Percentiles rank a stretch among this genome's conserved stretches.
Evolutionary conservation across 1,140 invertebrate genomes (phyloP).

Genomic region (Holotrichia oblita): DNA sequence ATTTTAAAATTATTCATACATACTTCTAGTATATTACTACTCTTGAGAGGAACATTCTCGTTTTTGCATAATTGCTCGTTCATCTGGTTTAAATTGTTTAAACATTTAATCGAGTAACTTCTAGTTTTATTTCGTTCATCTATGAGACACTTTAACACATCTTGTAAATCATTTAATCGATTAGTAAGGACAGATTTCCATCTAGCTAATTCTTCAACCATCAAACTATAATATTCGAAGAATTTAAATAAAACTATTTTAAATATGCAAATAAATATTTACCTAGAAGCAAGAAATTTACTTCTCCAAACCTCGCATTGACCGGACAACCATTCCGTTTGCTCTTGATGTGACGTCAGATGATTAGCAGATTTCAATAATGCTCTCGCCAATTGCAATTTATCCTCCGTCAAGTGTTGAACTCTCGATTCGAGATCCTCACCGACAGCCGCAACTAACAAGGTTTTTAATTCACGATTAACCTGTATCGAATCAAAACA

Average conservation of each 20-base stretch:
- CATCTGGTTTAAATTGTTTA: too few species aligned
- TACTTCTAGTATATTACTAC: conserved; percentile 62
- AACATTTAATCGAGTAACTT: too few species aligned
- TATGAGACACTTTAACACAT: too few species aligned
- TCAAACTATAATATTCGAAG: conserved; percentile 70
- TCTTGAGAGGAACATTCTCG: conserved; percentile 48
- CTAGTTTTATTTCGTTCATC: too few species aligned
- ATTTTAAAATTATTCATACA: conserved; percentile 57
- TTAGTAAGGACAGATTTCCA: too few species aligned
- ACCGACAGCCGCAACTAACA: conserved; percentile 92
- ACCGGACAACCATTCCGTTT: conserved; percentile 90
- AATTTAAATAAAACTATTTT: neutral
- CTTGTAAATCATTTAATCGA: too few species aligned
- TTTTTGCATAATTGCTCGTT: conserved; percentile 51
- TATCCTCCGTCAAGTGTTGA: conserved; percentile 89
- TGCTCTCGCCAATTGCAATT: conserved; percentile 85
- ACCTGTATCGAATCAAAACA: conserved; percentile 69
- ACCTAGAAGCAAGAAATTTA: conserved; percentile 94
- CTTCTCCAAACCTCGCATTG: conserved; percentile 96
- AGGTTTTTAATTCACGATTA: conserved; percentile 91
- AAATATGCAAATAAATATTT: neutral
- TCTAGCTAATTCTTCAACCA: conserved; percentile 89
- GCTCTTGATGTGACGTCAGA: conserved; percentile 87
- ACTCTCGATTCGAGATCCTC: conserved; percentile 91
- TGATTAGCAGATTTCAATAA: conserved; percentile 85